A percentile compares a stretch with the other conserved stretches of the same genome.
phyloP scores from a whole-genome alignment of 2,888 invertebrate genomes.

The Clanis bilineata region DNA sequence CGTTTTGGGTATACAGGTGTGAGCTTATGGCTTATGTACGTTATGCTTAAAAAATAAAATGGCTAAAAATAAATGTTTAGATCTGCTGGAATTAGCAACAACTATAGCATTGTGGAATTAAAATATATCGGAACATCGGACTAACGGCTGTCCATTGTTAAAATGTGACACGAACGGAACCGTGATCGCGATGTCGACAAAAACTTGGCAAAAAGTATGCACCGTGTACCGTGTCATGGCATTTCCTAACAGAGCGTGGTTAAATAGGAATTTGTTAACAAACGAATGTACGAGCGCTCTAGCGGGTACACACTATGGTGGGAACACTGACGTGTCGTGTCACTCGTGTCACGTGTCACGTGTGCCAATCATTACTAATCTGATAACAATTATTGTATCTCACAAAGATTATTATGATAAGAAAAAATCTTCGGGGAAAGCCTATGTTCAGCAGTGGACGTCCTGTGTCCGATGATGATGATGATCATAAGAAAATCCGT shows the following conservation, averaged over 20 bases:
- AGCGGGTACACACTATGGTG: not conserved
- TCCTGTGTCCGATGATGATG: too few species aligned
- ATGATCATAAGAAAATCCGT: too few species aligned
- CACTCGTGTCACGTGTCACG: too few species aligned
- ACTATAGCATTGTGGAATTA: not conserved
- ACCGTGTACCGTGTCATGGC: not conserved
- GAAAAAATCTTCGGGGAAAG: not conserved
- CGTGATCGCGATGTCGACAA: not conserved
- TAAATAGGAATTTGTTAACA: not conserved
- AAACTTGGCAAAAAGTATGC: not conserved
- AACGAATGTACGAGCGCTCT: not conserved
- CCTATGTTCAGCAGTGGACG: not conserved
- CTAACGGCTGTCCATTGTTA: not conserved
- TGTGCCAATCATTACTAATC: not conserved
- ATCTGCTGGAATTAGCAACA: not conserved
- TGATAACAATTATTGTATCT: not conserved
- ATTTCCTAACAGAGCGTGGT: not conserved
- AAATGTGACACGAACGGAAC: not conserved
- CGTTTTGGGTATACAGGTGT: too few species aligned
- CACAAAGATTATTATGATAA: too few species aligned
- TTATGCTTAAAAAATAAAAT: too few species aligned
- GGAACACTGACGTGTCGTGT: not conserved
- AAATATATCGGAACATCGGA: not conserved
- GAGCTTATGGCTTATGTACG: too few species aligned
- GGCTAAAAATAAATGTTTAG: too few species aligned